phyloP scores from a whole-genome alignment of 2,888 invertebrate species.

The Cephus nigrinus region DNA sequence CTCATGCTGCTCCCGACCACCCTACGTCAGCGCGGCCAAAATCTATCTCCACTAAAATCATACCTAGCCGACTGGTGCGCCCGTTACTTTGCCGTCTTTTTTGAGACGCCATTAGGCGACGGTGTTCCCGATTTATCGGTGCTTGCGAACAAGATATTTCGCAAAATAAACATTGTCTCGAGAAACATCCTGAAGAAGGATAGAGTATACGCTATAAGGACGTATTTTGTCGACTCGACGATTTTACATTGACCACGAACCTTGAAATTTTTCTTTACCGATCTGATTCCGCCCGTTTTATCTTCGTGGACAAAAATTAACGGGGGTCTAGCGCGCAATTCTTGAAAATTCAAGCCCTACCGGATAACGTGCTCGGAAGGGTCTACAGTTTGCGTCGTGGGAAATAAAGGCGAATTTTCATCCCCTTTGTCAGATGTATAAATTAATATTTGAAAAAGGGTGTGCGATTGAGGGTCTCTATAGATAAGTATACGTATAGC shows the following conservation, averaged over 20 bases:
- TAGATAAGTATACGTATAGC: not conserved
- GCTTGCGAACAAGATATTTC: not conserved
- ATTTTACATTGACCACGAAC: not conserved
- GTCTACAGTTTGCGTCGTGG: not conserved
- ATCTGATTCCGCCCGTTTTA: not conserved
- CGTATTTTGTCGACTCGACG: not conserved
- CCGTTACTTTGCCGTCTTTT: not conserved
- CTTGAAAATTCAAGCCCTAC: not conserved
- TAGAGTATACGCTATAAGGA: not conserved
- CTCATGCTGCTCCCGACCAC: not conserved
- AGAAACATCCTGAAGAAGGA: not conserved
- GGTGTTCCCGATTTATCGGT: not conserved
- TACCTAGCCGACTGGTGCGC: not conserved
- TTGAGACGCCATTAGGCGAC: not conserved
- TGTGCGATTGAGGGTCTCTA: not conserved
- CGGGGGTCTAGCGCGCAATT: not conserved
- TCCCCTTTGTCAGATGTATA: not conserved
- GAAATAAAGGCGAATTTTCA: not conserved
- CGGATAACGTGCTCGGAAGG: not conserved
- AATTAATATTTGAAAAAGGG: not conserved
- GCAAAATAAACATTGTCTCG: not conserved
- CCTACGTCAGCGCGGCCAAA: conserved; percentile 10
- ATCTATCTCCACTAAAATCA: conserved; percentile 21
- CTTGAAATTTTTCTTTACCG: not conserved
- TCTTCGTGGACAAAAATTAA: not conserved